phyloP scores from a whole-genome alignment of 2,113 vertebrate genomes.

The Corydoras maculifer region DNA sequence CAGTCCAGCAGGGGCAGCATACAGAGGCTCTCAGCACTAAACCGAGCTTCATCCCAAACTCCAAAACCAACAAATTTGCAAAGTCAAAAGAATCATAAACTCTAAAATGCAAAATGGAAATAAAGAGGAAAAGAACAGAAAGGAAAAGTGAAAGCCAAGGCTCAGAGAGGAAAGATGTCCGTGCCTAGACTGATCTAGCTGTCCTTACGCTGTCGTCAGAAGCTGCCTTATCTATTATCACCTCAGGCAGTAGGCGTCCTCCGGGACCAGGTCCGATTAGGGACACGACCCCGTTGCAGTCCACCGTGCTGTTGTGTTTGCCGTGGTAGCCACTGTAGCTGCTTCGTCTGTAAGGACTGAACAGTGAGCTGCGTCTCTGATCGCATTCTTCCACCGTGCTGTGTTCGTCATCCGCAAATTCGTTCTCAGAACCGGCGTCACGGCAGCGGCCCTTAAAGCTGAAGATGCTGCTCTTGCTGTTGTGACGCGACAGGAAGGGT shows the following conservation, averaged over 20 bases:
- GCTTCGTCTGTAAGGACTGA: constrained; percentile 86
- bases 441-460: constrained; percentile 87
- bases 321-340: constrained; percentile 95
- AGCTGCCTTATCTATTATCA: constrained; percentile 93
- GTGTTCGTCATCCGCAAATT: constrained; percentile 96
- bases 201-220: constrained; percentile 79
- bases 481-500: constrained; percentile 91
- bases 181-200: constrained; percentile 76
- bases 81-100: constrained; percentile 19
- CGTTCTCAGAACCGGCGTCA: constrained; percentile 89
- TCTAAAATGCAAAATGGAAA: constrained; percentile 44
- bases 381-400: constrained; percentile 95
- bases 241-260: constrained; percentile 96
- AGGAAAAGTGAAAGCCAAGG: constrained; percentile 23
- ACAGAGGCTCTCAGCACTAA: constrained; percentile 49
- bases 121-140: constrained; percentile 47
- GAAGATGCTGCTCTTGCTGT: constrained; percentile 98
- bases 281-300: constrained; percentile 97
- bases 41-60: constrained; percentile 25
- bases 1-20: constrained; percentile 63
- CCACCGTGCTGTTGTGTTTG: constrained; percentile 95
- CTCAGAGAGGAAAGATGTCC: constrained; percentile 50
- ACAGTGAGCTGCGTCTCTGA: constrained; percentile 86
- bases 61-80: not conserved
- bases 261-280: constrained; percentile 87